Percentiles rank a stretch among this genome's conserved stretches.
Evolutionary conservation across 2,113 vertebrate species (phyloP).

Genomic region (Oreochromis tanganicae): DNA sequence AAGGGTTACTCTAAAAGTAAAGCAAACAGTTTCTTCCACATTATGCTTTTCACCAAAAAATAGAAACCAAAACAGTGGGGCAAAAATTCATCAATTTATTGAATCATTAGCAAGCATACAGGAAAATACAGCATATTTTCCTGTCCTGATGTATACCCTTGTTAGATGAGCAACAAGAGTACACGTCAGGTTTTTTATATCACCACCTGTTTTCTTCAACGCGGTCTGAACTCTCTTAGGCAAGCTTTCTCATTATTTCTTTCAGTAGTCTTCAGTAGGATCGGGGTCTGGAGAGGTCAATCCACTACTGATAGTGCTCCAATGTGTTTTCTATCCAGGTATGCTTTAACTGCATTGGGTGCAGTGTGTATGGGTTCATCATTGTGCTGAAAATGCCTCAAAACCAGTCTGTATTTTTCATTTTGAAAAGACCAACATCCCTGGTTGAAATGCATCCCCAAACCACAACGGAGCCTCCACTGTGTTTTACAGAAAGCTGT

Average conservation of each 20-base stretch:
- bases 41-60: background rate
- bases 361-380: background rate
- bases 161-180: background rate
- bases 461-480: background rate
- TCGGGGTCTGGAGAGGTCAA: background rate
- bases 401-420: background rate
- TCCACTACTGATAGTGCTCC: rapidly evolving
- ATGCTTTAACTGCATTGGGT: background rate
- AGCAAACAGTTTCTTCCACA: background rate
- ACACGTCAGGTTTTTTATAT: background rate
- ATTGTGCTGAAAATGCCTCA: background rate
- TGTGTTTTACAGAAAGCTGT: background rate
- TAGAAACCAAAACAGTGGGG: background rate
- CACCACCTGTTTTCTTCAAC: background rate
- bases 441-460: background rate
- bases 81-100: background rate
- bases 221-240: rapidly evolving
- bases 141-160: background rate
- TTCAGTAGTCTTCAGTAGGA: background rate
- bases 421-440: background rate
- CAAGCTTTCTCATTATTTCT: background rate
- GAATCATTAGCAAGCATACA: background rate
- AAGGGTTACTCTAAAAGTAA: background rate
- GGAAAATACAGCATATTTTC: background rate
- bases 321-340: background rate